A percentile compares a stretch with the other conserved stretches of the same genome.
These are phyloP conservation scores for Scomber scombrus DNA, from an alignment of 2,113 vertebrate species.

Conservation along the genomic window DNA sequence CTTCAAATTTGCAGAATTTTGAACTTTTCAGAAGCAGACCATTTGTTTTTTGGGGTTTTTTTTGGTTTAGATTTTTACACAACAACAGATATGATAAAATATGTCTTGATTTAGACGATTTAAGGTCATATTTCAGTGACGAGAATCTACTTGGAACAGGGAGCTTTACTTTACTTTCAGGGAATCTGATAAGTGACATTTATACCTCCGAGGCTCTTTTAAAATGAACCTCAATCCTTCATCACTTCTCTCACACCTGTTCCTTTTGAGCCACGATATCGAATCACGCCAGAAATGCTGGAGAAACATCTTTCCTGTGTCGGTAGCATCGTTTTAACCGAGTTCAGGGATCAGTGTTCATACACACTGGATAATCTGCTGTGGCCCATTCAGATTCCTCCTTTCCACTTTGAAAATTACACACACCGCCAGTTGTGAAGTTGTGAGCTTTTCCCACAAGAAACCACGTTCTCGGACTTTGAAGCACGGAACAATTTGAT, in stretches of 20 bases:
- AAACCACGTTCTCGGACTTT: conserved; percentile 53
- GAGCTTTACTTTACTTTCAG: not conserved
- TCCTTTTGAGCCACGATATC: conserved; percentile 22
- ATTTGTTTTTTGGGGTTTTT: not conserved
- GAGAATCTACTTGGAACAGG: not conserved
- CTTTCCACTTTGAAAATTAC: conserved; percentile 68
- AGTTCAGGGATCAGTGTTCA: conserved; percentile 61
- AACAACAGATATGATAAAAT: not conserved
- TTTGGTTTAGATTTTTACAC: not conserved
- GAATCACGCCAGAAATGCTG: conserved; percentile 12
- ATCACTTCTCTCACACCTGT: conserved; percentile 38
- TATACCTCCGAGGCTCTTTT: not conserved
- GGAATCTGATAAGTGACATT: not conserved
- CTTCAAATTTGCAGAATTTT: not conserved
- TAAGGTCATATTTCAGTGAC: not conserved
- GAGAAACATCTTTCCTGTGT: conserved; percentile 4
- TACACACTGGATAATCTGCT: conserved; percentile 58
- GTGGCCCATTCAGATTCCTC: conserved; percentile 55
- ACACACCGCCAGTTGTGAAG: conserved; percentile 61
- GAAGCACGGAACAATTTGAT: conserved; percentile 67
- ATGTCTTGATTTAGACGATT: not conserved
- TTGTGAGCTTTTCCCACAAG: conserved; percentile 57
- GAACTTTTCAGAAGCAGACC: not conserved
- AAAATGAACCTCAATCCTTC: conserved; percentile 24
- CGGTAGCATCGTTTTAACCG: not conserved